Evolutionary conservation across 2,113 vertebrate species (phyloP), one percentile per base, ranked within the genome.

Genomic region (Neolamprologus brichardi): DNA sequence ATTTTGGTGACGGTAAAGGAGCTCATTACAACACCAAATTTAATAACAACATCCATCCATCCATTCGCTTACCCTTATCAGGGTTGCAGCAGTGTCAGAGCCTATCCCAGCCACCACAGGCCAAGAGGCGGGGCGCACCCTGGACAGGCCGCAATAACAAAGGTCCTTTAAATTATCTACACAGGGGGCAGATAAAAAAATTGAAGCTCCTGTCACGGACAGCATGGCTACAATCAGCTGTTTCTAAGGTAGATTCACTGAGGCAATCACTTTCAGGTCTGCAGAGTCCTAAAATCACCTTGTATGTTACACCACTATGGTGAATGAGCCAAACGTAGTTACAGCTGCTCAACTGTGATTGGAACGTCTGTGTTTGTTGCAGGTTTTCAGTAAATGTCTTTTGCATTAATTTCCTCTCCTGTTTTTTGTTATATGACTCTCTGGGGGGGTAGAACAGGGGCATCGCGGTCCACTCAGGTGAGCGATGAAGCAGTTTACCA

Each of bases 71-170:
- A 37, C 6, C 32, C 18, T 34, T n/a, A 64, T 64, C 30, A n/a
- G 10, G 30, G 4, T 37, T 0, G 18, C 32, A 3, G 32, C 10
- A 0, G 1, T n/a, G 60, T 64, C 18, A 5, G 60, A 0, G 32
- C 1, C 1, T 3, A 64, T 64, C 10, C 60, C 60, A 37, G 60
- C 60, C 6, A 37, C 60, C 60, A 5, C 0, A n/a, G 60, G 10
- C 32, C 3, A 0, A 2, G 6, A 64, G 18, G 60, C 18, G 0
- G 32, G 32, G 10, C 32, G 0, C 60, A 64, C 18, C 60, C 32
- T 64, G 60, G 60, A 64, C 32, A 64, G 11, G 60, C 18, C 0
- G 10, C 39, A 75, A 17, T 28, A 46, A 46, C 39, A 75, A 28
- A 75, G 23, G 67, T 28, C 6, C 14, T 75, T 75, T 46, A 46